These are phyloP conservation scores for Archips crataeganus DNA, from an alignment of 2,888 invertebrate species.

Conservation along the genomic window DNA sequence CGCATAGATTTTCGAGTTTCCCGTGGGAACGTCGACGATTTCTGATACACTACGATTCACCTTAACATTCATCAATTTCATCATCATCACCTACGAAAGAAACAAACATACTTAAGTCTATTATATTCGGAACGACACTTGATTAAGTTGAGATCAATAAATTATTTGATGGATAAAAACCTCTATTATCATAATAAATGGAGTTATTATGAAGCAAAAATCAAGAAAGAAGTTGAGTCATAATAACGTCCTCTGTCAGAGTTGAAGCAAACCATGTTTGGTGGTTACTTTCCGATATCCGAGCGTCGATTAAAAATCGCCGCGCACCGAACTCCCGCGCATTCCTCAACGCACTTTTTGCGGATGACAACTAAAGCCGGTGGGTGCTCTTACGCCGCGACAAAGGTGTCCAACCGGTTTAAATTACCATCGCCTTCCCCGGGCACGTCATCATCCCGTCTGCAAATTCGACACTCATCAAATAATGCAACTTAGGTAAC, in stretches of 20 bases:
- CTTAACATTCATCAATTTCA: not conserved
- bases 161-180: conserved; percentile 15
- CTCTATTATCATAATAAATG: conserved; percentile 18
- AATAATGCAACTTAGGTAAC: conserved; percentile 71
- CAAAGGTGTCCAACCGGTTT: conserved; percentile 83
- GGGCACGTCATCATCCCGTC: conserved; percentile 75
- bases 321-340: conserved; percentile 65
- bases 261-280: conserved; percentile 29
- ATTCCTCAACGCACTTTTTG: conserved; percentile 80
- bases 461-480: conserved; percentile 82
- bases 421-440: conserved; percentile 71
- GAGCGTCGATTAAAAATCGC: conserved; percentile 69
- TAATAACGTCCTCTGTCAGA: conserved; percentile 57
- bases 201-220: conserved; percentile 43
- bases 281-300: conserved; percentile 49
- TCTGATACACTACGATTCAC: not conserved
- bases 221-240: conserved; percentile 48
- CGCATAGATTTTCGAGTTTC: conserved; percentile 3
- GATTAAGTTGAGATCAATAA: not conserved
- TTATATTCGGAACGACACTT: not conserved
- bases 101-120: not conserved
- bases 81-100: not conserved
- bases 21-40: conserved; percentile 23
- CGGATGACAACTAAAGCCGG: conserved; percentile 81
- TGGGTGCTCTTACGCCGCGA: conserved; percentile 64